Conservation (phyloP, 2,113 vertebrate genomes). For the Raja brachyura region DNA sequence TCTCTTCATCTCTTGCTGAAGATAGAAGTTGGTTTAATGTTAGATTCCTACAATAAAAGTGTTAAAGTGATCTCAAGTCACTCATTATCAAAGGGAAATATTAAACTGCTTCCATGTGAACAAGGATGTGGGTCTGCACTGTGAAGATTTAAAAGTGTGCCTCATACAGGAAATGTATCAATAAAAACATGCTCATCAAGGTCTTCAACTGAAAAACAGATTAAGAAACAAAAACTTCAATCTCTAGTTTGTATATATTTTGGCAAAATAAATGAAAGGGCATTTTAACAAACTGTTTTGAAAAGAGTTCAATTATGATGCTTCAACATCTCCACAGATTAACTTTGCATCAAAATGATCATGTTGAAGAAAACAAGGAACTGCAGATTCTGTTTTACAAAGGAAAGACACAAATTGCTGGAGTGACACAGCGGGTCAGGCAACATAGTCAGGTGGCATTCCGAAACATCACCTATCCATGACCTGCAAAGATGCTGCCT, state of each 20-base stretch:
- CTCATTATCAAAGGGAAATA: background rate
- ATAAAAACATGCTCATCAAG: background rate
- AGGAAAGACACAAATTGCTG: too few relatives aligned
- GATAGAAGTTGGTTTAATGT: background rate
- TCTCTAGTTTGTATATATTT: background rate
- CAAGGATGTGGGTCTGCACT: background rate
- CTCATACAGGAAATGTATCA: background rate
- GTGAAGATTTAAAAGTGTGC: background rate
- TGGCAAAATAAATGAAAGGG: background rate
- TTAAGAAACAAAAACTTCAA: background rate
- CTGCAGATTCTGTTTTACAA: too few relatives aligned
- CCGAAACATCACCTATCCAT: too few relatives aligned
- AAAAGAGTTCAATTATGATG: background rate
- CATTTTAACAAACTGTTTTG: background rate
- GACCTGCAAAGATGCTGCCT: too few relatives aligned
- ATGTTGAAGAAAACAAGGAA: background rate
- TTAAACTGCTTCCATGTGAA: background rate
- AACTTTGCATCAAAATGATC: background rate
- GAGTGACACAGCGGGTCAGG: too few relatives aligned
- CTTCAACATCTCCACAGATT: background rate
- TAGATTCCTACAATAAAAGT: background rate
- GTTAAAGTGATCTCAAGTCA: background rate
- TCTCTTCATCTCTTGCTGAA: background rate
- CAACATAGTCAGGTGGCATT: too few relatives aligned
- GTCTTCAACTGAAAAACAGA: background rate